Evolutionary conservation across 1,140 invertebrate genomes (phyloP), one percentile per base, ranked within the genome.

Genomic region (Gonioctena quinquepunctata): DNA sequence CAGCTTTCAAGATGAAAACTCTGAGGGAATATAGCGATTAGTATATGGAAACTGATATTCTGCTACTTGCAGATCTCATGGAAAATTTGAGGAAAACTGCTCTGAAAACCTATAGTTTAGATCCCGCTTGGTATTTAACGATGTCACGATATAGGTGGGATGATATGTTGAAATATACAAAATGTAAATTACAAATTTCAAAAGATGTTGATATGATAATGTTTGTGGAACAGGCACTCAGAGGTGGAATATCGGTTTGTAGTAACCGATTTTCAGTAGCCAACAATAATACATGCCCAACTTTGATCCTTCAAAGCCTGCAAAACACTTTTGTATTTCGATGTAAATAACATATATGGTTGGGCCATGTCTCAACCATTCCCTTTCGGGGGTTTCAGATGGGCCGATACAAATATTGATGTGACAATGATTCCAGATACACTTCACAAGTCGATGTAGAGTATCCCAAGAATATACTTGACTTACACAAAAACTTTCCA

Each of bases 261-360:
- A 74, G 33, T 7, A 78, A 79, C 67, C 68, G 82, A 22, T 79
- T 80, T 68, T 79, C 78, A 18, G 68, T 72, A 69, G 80, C 80
- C 0, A 84, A 85, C 69, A 85, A 85, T 73, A 76, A 77, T 82
- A 83, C 74, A 77, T 86, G 71, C 19, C 64, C 21, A 22, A 8
- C 3, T 28, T 4, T 28, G 27, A 28, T 28, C 27, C 28, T 6
- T 6, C 28, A 33, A 33, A 33, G 33, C 60, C 67, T 16, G 8
- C 73, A 60, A 72, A 66, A 72, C 70, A 64, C 60, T 87, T 21
- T 73, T 80, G 22, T 87, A 87, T 79, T 80, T 83, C 2, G 86
- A 88, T 84, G 81, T 77, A 3, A 87, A 86, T 75, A 87, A 88
- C 79, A 75, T 87, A 56, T 89, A 89, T 82, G 86, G 87, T 13